Evolutionary conservation across 2,113 vertebrate genomes (phyloP), one percentile per base, ranked within the genome.

Genomic region (Hyaena hyaena): DNA sequence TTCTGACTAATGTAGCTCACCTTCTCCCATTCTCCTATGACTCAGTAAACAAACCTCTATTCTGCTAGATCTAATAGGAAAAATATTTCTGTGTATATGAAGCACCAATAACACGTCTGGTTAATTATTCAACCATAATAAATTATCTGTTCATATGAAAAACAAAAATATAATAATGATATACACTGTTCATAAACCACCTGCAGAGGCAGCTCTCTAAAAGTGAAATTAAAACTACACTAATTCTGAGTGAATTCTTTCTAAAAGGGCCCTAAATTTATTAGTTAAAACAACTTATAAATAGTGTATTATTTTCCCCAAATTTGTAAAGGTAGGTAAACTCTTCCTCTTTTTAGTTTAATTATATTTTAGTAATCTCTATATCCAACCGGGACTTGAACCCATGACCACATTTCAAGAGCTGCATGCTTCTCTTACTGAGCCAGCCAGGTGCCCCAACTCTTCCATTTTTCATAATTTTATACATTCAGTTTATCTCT

Each of bases 181-280:
- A 87, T 48, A 79, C 16, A 90, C n/a, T 73, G 71, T 65, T 73
- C 66, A 94, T 23, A 90, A 90, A 81, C 24, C 28, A 85, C 17
- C 33, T 65, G 26, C 15, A 79, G 10, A 90, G 11, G 53, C 16
- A 90, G 19, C 43, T 71, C 53, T 77, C 39, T 80, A 55, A 43
- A 85, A 90, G n/a, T 80, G 90, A 63, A 73, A 96, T 82, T 86
- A 96, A 96, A 96, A 26, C 15, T 79, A n/a, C n/a, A 93, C 26
- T 85, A 93, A 80, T 79, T 96, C 61, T 80, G 48, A 86, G 58
- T 71, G 53, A 87, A 81, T 39, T 16, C 28, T 35, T 90, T 11
- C 55, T 61, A 43, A 73, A 96, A 65, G 21, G 43, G 28, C 12
- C 28, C 77, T 73, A 43, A n/a, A 90, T 65, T 81, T 91, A 86